phyloP scores from a whole-genome alignment of 1,140 invertebrate species.

The Linepithema humile region DNA sequence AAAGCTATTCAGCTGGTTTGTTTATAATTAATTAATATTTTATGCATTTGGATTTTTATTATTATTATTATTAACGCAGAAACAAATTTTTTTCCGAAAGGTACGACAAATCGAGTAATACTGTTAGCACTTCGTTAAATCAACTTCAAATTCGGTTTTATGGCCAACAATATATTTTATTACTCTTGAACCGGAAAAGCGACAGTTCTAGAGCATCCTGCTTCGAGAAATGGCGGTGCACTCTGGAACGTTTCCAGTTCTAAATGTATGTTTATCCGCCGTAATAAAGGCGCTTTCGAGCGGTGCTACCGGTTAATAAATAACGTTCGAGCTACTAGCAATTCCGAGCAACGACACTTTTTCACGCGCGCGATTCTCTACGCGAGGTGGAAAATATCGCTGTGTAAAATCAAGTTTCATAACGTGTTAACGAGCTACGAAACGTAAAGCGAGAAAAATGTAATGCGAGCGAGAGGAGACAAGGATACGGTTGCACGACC shows the following conservation, averaged over 20 bases:
- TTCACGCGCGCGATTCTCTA: not conserved
- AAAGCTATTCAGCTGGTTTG: not conserved
- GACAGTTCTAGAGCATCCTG: not conserved
- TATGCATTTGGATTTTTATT: not conserved
- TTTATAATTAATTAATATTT: not conserved
- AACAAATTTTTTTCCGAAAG: not conserved
- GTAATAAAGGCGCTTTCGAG: not conserved
- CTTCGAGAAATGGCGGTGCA: not conserved
- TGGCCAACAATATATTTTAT: not conserved
- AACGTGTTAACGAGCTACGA: conserved; percentile 45
- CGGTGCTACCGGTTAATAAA: not conserved
- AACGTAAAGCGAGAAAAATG: conserved; percentile 64
- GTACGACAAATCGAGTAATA: not conserved
- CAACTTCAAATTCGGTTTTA: not conserved
- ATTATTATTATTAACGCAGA: not conserved
- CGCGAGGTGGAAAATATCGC: conserved; percentile 53
- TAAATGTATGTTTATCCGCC: not conserved
- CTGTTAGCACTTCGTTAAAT: not conserved
- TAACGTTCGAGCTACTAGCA: not conserved
- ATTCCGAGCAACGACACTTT: not conserved
- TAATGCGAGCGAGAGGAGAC: conserved; percentile 21
- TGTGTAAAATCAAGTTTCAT: conserved; percentile 52
- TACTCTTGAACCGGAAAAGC: not conserved
- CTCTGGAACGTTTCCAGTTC: not conserved
- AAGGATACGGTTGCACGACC: conserved; percentile 22